phyloP scores from a whole-genome alignment of 2,888 invertebrate species.

The Xanthorhoe spadicearia region DNA sequence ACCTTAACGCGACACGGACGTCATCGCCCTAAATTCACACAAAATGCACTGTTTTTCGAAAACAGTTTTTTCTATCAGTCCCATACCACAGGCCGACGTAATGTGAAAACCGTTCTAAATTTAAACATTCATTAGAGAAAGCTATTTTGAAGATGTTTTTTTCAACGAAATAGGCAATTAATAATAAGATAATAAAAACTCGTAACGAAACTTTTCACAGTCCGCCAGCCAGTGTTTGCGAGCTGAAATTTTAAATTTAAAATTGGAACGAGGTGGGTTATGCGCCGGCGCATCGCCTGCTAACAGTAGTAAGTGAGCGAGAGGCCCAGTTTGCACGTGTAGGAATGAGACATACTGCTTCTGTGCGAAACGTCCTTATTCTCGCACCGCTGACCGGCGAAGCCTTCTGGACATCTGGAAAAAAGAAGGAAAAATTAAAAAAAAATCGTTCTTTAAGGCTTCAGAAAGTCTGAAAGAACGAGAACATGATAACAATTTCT shows the following conservation, averaged over 20 bases:
- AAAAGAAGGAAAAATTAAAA: constrained; percentile 27
- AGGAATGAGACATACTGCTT: constrained; percentile 92
- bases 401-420: constrained; percentile 92
- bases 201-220: constrained; percentile 56
- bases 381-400: constrained; percentile 91
- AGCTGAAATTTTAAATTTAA: constrained; percentile 66
- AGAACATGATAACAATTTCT: background rate
- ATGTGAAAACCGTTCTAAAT: constrained; percentile 52
- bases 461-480: too few relatives aligned
- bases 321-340: constrained; percentile 91
- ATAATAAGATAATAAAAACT: constrained; percentile 42
- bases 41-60: constrained; percentile 48
- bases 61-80: constrained; percentile 52
- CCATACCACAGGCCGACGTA: constrained; percentile 50
- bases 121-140: constrained; percentile 42
- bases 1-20: constrained; percentile 49
- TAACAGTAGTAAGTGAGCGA: constrained; percentile 92
- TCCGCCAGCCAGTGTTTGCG: constrained; percentile 59
- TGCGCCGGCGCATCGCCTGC: constrained; percentile 72
- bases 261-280: constrained; percentile 79
- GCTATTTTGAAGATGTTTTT: constrained; percentile 44
- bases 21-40: constrained; percentile 45
- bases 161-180: constrained; percentile 43
- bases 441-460: too few relatives aligned
- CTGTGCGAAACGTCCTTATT: constrained; percentile 90